phyloP scores from a whole-genome alignment of 2,113 vertebrate genomes.

The Lepidothrix coronata region DNA sequence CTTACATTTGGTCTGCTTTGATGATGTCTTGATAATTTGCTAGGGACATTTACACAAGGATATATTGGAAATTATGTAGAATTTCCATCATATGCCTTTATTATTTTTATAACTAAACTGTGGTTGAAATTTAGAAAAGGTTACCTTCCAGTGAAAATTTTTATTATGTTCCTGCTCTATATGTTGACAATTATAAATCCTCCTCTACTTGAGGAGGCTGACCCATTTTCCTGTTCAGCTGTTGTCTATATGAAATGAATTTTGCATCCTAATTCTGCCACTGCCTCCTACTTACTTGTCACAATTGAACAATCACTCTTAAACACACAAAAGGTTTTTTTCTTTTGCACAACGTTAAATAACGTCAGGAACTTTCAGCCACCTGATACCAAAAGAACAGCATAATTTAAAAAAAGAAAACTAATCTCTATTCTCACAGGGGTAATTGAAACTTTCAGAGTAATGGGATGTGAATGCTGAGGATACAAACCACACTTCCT shows the following conservation, averaged over 20 bases:
- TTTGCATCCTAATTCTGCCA: not conserved
- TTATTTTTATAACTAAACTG: not conserved
- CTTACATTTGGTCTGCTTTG: not conserved
- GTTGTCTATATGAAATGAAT: not conserved
- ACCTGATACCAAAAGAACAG: not conserved
- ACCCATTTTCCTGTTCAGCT: not conserved
- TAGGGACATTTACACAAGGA: not conserved
- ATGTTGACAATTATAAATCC: not conserved
- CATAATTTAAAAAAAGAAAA: not conserved
- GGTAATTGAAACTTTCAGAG: not conserved
- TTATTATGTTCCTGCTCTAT: not conserved
- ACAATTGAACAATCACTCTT: not conserved
- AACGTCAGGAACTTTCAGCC: not conserved
- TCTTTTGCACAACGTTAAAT: not conserved
- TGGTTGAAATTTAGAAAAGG: not conserved
- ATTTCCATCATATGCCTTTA: not conserved
- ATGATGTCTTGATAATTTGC: not conserved
- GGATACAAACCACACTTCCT: not conserved
- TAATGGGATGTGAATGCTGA: not conserved
- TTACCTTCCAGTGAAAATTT: not conserved
- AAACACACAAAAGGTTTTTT: not conserved
- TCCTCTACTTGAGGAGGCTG: not conserved
- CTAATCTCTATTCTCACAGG: not conserved
- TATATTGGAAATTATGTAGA: not conserved
- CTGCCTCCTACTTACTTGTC: not conserved